Conservation (phyloP, 2,888 invertebrate genomes). For the Smittia sp. region DNA sequence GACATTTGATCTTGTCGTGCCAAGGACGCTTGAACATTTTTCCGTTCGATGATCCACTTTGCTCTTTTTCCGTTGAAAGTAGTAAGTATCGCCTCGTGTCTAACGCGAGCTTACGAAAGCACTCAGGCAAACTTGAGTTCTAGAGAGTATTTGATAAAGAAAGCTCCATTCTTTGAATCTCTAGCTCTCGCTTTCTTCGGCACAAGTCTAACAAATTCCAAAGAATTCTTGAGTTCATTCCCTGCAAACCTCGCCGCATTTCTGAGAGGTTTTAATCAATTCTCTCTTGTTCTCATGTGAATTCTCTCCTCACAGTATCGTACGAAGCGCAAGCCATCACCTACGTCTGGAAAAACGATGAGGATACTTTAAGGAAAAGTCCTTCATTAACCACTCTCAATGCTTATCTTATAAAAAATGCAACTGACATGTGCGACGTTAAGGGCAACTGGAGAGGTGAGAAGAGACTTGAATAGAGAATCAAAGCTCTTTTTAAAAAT, state of each 20-base stretch:
- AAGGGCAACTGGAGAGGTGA: conserved; percentile 93
- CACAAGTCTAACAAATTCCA: too few relatives aligned
- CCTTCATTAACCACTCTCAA: conserved; percentile 85
- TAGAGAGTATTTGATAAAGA: too few relatives aligned
- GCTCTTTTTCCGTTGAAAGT: conserved; percentile 94
- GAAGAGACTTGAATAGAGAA: not conserved
- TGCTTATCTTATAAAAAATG: conserved; percentile 89
- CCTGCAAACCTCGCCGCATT: too few relatives aligned
- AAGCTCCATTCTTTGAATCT: too few relatives aligned
- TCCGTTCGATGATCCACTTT: conserved; percentile 93
- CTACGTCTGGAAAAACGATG: conserved; percentile 91
- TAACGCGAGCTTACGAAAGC: too few relatives aligned
- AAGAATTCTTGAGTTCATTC: too few relatives aligned
- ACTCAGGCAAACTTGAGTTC: too few relatives aligned
- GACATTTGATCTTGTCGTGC: conserved; percentile 89
- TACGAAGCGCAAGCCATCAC: conserved; percentile 86
- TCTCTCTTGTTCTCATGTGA: too few relatives aligned
- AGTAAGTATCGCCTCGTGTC: conserved; percentile 66
- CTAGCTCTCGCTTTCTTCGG: too few relatives aligned
- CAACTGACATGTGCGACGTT: conserved; percentile 82
- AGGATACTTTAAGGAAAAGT: conserved; percentile 81
- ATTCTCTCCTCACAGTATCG: conserved; percentile 64
- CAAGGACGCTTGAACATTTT: conserved; percentile 92
- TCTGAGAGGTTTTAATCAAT: too few relatives aligned
- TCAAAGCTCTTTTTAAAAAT: not conserved